Evolutionary conservation across 2,888 invertebrate genomes (phyloP).

Genomic region (Ypsolopha sequella): DNA sequence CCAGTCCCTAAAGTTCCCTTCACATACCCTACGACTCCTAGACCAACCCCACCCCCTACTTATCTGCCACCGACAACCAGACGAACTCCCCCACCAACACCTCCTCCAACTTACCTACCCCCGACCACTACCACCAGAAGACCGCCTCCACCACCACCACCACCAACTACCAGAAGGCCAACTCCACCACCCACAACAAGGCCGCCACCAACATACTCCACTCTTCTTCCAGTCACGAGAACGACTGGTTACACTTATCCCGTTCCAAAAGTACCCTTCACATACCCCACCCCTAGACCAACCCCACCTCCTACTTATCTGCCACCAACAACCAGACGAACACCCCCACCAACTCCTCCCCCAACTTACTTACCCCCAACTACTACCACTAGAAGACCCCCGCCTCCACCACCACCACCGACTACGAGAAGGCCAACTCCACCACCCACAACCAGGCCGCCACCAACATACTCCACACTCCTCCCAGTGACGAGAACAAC

Average conservation of each 20-base stretch:
- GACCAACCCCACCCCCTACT: slow-evolving; percentile 17
- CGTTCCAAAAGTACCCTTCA: no score
- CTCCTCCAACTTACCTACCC: background rate
- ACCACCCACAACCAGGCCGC: slow-evolving; percentile 16
- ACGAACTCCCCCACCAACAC: slow-evolving; percentile 12
- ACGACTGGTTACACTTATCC: no score
- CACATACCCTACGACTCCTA: slow-evolving; percentile 5
- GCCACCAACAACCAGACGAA: background rate
- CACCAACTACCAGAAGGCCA: slow-evolving; percentile 4
- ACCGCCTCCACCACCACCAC: slow-evolving; percentile 1
- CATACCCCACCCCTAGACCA: no score
- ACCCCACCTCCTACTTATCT: slow-evolving; percentile 3
- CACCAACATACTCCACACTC: slow-evolving; percentile 20
- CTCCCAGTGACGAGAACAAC: slow-evolving; percentile 14
- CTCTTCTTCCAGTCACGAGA: slow-evolving; percentile 3
- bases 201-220: slow-evolving; percentile 8
- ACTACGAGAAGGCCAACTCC: slow-evolving; percentile 15
- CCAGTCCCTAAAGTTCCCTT: background rate
- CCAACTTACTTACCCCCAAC: slow-evolving; percentile 14
- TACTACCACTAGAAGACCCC: slow-evolving; percentile 11
- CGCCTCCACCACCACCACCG: slow-evolving; percentile 13
- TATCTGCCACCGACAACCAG: slow-evolving; percentile 15
- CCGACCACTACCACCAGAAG: slow-evolving; percentile 2
- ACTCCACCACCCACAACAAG: slow-evolving; percentile 11
- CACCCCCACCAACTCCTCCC: slow-evolving; percentile 10